Evolutionary conservation across 1,140 invertebrate genomes (phyloP).

Genomic region (Vanessa tameamea): DNA sequence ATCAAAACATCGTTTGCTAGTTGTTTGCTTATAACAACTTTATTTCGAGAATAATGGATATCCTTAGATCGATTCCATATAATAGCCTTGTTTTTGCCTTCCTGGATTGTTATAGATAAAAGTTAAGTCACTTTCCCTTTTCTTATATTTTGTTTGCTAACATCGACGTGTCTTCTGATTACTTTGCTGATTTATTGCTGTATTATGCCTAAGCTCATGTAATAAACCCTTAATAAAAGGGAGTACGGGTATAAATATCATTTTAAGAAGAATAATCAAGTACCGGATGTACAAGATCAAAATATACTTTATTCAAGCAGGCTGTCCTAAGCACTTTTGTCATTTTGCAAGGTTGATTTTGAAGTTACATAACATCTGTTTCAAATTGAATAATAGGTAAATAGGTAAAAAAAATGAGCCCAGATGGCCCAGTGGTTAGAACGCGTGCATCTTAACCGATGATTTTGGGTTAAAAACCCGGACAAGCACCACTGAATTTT

Average conservation of each 20-base stretch:
- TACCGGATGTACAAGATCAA: too few relatives aligned
- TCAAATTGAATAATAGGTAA: too few relatives aligned
- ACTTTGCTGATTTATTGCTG: slow-evolving; percentile 30
- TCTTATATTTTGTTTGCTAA: slow-evolving; percentile 33
- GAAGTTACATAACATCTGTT: too few relatives aligned
- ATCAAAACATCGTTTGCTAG: background rate
- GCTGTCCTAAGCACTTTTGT: too few relatives aligned
- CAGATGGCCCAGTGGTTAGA: too few relatives aligned
- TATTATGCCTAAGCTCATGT: background rate
- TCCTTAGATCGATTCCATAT: slow-evolving; percentile 47
- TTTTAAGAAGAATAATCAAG: background rate
- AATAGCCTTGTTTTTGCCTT: slow-evolving; percentile 57
- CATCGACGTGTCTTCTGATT: slow-evolving; percentile 30
- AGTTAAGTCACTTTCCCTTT: slow-evolving; percentile 32
- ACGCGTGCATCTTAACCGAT: too few relatives aligned
- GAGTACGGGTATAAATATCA: background rate
- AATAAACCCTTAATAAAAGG: background rate
- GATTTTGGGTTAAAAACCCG: too few relatives aligned
- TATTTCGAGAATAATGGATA: slow-evolving; percentile 36
- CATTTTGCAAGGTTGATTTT: too few relatives aligned
- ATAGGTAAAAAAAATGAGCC: too few relatives aligned
- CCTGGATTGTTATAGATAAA: slow-evolving; percentile 44
- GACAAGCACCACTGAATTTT: too few relatives aligned
- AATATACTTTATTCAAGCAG: too few relatives aligned
- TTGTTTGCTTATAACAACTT: background rate